phyloP scores from a whole-genome alignment of 2,888 invertebrate genomes.

The Nowickia ferox region DNA sequence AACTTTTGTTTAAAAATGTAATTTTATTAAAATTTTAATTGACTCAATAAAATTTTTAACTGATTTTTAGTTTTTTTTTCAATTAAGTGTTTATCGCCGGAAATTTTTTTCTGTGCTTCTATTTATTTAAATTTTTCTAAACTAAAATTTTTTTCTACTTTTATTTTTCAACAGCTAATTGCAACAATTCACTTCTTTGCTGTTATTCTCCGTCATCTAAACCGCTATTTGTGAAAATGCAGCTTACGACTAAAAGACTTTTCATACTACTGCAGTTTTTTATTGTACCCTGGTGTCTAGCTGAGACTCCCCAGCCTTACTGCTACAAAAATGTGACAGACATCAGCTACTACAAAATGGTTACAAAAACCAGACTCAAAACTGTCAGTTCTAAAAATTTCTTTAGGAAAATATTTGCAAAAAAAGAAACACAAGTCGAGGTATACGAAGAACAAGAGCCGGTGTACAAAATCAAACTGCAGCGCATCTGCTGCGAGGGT shows the following conservation, averaged over 20 bases:
- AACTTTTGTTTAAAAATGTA: too few relatives aligned
- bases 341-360: constrained; percentile 55
- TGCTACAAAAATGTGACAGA: constrained; percentile 57
- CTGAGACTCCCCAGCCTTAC: constrained; percentile 14
- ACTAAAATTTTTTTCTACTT: too few relatives aligned
- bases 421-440: constrained; percentile 73
- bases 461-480: constrained; percentile 68
- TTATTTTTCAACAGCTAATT: background rate
- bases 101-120: too few relatives aligned
- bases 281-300: background rate
- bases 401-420: constrained; percentile 73
- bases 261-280: constrained; percentile 22
- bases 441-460: constrained; percentile 74
- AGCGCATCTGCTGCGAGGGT: constrained; percentile 76
- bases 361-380: constrained; percentile 75
- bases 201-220: background rate
- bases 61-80: too few relatives aligned
- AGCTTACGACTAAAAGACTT: background rate
- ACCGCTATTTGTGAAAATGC: constrained; percentile 43
- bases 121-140: too few relatives aligned
- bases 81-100: too few relatives aligned
- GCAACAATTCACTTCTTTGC: background rate
- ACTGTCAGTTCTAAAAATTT: constrained; percentile 64
- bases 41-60: too few relatives aligned
- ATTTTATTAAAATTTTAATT: too few relatives aligned